These are phyloP conservation scores for Andinoacara biseriatus DNA, from an alignment of 2,113 vertebrate genomes.

Conservation along the genomic window DNA sequence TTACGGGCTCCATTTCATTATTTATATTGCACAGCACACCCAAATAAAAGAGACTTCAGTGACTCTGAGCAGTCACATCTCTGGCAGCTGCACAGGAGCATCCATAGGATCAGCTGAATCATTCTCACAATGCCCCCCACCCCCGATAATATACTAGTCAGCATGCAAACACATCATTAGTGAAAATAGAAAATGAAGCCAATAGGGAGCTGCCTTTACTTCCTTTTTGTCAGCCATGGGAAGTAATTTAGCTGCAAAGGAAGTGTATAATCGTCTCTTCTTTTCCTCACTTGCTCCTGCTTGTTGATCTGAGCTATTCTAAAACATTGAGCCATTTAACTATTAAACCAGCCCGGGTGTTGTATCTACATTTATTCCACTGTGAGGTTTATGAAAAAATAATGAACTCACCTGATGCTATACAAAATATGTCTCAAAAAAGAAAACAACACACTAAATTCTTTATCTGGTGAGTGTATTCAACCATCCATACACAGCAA, in stretches of 20 bases:
- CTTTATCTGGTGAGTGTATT: constrained; percentile 46
- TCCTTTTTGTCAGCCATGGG: constrained; percentile 55
- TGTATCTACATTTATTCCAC: constrained; percentile 24
- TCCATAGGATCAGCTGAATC: constrained; percentile 61
- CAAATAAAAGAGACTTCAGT: constrained; percentile 75
- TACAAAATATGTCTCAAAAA: constrained; percentile 20
- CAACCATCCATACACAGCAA: constrained; percentile 49
- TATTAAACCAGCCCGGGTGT: constrained; percentile 22
- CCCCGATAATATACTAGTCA: constrained; percentile 37
- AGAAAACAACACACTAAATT: constrained; percentile 17
- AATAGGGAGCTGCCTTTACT: constrained; percentile 29
- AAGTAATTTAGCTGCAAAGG: constrained; percentile 65
- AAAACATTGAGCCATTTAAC: constrained; percentile 35
- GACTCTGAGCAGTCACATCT: constrained; percentile 54
- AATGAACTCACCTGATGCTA: constrained; percentile 26
- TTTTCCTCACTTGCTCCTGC: constrained; percentile 17
- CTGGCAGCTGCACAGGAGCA: constrained; percentile 66
- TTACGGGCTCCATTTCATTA: constrained; percentile 80
- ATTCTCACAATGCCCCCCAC: constrained; percentile 2
- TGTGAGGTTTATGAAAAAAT: constrained; percentile 6
- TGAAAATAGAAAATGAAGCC: constrained; percentile 14
- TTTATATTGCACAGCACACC: constrained; percentile 75
- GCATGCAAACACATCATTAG: constrained; percentile 24
- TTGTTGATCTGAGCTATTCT: constrained; percentile 42
- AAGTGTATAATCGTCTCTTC: constrained; percentile 54